Evolutionary conservation across 2,113 vertebrate species (phyloP), one percentile per base, ranked within the genome.

Genomic region (Anoplopoma fimbria): DNA sequence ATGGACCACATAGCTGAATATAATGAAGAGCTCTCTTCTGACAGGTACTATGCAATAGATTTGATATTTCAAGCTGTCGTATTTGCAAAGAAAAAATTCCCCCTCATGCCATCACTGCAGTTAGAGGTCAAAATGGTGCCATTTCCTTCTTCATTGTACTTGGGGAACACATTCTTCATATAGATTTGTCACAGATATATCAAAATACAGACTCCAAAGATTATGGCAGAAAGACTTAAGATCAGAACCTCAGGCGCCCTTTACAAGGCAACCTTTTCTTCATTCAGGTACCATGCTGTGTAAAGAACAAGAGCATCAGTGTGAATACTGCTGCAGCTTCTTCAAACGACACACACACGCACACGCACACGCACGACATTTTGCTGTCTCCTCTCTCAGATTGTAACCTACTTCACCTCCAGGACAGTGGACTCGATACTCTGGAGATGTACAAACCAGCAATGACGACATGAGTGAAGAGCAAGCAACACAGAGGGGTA

Each of bases 401-500:
- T 33, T 80, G 23, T 23, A 69, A 75, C 49, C 64, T 71, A 72
- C 63, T n/a, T n/a, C n/a, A n/a, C n/a, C n/a, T n/a, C n/a, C n/a
- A 76, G 60, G 45, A 42, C 70, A 38, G 40, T 8, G 7, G 80
- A 74, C 75, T 45, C 10, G 31, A 69, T 74, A 55, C 81, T 82
- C 55, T 75, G 67, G 57, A 87, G 55, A 83, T 8, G 2, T 40
- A 82, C 55, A 62, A 1, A 70, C 12, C 78, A 84, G 89, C 86
- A 36, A 84, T 83, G 82, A 77, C 60, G 70, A 79, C 60, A 83
- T 79, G 81, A 88, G 72, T 78, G 86, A 85, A 69, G 63, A 79
- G 88, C 87, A 87, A 85, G 89, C 89, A 65, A 72, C 63, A 91
- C 45, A 68, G 77, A 78, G 57, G 63, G 53, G 63, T 12, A 53